Conservation (phyloP, 2,888 invertebrate genomes). For the Lepidochrysops patricia region DNA sequence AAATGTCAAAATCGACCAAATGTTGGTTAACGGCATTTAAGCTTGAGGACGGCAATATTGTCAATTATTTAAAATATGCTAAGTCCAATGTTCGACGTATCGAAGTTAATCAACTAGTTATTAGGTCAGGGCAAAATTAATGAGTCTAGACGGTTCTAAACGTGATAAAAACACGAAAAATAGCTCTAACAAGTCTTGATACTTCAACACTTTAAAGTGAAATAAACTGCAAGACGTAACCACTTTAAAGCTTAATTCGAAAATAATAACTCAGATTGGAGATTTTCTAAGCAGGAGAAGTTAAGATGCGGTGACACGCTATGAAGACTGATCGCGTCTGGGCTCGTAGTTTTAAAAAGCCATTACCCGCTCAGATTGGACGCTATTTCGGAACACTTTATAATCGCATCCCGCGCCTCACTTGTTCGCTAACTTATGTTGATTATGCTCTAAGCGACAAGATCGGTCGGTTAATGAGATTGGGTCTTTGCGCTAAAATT, state of each 20-base stretch:
- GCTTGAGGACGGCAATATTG: too few species aligned
- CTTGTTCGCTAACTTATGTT: slow-evolving; percentile 71
- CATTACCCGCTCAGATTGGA: slow-evolving; percentile 48
- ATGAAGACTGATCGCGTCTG: slow-evolving; percentile 74
- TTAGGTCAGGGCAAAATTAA: neutral
- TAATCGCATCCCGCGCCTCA: slow-evolving; percentile 72
- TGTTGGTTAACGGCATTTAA: too few species aligned
- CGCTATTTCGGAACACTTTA: slow-evolving; percentile 71
- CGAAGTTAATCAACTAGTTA: neutral
- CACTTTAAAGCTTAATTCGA: neutral
- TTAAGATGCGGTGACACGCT: slow-evolving; percentile 73
- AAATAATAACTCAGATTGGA: neutral
- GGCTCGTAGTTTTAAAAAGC: slow-evolving; percentile 75
- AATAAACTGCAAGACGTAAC: neutral
- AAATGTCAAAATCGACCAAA: too few species aligned
- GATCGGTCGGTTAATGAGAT: slow-evolving; percentile 72
- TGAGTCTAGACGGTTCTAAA: neutral
- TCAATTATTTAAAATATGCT: neutral
- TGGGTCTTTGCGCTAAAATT: slow-evolving; percentile 71
- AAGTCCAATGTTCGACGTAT: neutral
- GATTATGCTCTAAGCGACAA: slow-evolving; percentile 72
- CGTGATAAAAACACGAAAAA: neutral
- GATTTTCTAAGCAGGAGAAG: slow-evolving; percentile 40
- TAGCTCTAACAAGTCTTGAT: neutral
- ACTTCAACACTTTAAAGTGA: neutral